These are phyloP conservation scores for Porites rus DNA, from an alignment of 92 coral and sea anemone genomes.

Conservation along the genomic window DNA sequence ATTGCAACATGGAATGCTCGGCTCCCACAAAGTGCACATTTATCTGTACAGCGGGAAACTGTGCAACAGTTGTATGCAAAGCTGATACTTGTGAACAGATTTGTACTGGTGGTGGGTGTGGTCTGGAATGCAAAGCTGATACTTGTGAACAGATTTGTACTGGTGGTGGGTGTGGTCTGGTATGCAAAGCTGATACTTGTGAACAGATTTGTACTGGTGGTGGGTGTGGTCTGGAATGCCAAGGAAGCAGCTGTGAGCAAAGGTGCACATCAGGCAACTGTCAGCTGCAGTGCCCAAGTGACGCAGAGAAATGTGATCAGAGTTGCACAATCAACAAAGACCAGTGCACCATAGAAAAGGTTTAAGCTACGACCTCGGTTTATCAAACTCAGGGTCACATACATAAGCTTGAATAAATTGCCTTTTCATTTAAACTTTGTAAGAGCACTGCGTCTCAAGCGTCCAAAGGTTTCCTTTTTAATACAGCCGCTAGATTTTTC, in stretches of 20 bases:
- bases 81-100: conserved; percentile 30
- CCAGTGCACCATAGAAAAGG: not conserved
- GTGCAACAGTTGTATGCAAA: not conserved
- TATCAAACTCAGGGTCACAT: too few species aligned
- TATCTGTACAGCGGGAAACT: conserved; percentile 30
- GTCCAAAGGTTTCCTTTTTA: too few species aligned
- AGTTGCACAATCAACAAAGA: not conserved
- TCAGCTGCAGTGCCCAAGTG: conserved; percentile 5
- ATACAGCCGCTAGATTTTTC: too few species aligned
- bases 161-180: not conserved
- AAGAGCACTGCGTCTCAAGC: too few species aligned
- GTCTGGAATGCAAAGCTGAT: conserved; percentile 23
- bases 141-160: conserved; percentile 30
- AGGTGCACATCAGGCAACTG: conserved; percentile 22
- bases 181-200: conserved; percentile 31
- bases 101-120: conserved; percentile 36
- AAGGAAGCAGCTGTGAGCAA: conserved; percentile 25
- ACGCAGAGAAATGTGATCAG: conserved; percentile 25
- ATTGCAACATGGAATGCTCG: conserved; percentile 20
- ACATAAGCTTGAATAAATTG: too few species aligned
- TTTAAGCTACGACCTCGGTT: too few species aligned
- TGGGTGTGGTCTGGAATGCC: conserved; percentile 41
- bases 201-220: conserved; percentile 26
- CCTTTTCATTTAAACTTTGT: too few species aligned
- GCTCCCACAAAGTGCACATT: conserved; percentile 19